Percentiles rank a stretch among this genome's conserved stretches.
Conservation (phyloP, 2,797 vertebrate species). For the Kryptopterus vitreolus region DNA sequence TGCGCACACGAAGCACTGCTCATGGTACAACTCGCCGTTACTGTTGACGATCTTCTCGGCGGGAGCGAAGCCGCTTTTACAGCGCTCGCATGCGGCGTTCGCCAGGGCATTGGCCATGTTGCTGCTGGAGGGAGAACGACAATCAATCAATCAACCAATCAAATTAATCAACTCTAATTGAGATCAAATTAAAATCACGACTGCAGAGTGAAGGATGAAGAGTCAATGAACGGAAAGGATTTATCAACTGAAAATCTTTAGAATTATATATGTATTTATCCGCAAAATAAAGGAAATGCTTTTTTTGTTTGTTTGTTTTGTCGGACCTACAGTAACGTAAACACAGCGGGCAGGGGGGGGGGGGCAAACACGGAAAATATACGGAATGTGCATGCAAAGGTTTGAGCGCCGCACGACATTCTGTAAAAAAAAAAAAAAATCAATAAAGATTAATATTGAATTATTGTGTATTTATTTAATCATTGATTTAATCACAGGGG, state of each 20-base stretch:
- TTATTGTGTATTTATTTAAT: no score
- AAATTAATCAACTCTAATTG: neutral
- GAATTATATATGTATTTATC: no score
- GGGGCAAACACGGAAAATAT: neutral
- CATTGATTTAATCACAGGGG: no score
- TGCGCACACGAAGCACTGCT: constrained; percentile 85
- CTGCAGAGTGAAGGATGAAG: neutral
- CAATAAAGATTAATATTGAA: no score
- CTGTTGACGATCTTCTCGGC: constrained; percentile 95
- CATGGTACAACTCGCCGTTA: constrained; percentile 85
- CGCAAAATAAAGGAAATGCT: no score
- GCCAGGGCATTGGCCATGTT: constrained; percentile 97
- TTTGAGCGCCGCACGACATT: neutral
- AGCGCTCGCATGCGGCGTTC: constrained; percentile 88
- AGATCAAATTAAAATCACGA: neutral
- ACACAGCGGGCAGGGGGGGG: neutral
- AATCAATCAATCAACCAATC: no score
- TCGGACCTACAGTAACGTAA: neutral
- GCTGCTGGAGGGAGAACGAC: constrained; percentile 60
- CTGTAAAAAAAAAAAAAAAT: no score
- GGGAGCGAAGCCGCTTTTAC: constrained; percentile 80
- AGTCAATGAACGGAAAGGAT: neutral
- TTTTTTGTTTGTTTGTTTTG: no score
- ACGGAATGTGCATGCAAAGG: neutral
- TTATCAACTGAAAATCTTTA: neutral